Conservation (phyloP, 2,797 vertebrate species). For the Rhinoraja longicauda region DNA sequence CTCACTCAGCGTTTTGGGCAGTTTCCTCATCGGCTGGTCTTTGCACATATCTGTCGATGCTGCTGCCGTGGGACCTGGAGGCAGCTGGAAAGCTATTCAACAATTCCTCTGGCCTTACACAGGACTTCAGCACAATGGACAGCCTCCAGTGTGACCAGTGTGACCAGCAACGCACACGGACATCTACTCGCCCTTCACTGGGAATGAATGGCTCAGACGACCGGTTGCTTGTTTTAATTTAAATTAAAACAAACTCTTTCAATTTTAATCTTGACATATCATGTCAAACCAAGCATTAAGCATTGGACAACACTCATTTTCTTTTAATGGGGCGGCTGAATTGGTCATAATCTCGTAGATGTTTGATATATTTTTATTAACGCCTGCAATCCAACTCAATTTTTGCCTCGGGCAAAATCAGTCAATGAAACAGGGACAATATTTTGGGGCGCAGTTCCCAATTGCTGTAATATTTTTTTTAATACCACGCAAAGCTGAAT, state of each 20-base stretch:
- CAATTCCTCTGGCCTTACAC: constrained; percentile 85
- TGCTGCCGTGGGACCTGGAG: constrained; percentile 72
- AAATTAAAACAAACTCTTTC: not conserved
- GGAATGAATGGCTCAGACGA: not conserved
- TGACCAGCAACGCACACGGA: no score
- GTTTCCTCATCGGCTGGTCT: constrained; percentile 73
- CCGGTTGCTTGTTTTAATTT: not conserved
- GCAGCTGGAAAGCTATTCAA: constrained; percentile 82
- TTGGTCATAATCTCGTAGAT: not conserved
- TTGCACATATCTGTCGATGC: constrained; percentile 79
- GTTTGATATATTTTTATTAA: not conserved
- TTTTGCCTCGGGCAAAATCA: constrained; percentile 16
- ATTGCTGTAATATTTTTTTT: not conserved
- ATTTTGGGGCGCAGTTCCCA: not conserved
- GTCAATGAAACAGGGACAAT: not conserved
- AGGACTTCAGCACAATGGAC: constrained; percentile 73
- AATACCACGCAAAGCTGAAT: not conserved
- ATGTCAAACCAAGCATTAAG: not conserved
- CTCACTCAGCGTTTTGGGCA: constrained; percentile 71
- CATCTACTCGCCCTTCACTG: not conserved
- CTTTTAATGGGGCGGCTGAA: not conserved
- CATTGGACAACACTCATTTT: constrained; percentile 9
- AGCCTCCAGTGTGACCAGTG: constrained; percentile 71
- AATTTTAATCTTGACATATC: constrained; percentile 1
- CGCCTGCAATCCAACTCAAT: not conserved